Base-by-base conservation (phyloP, 1,140 invertebrate species). In the Periplaneta americana region DNA sequence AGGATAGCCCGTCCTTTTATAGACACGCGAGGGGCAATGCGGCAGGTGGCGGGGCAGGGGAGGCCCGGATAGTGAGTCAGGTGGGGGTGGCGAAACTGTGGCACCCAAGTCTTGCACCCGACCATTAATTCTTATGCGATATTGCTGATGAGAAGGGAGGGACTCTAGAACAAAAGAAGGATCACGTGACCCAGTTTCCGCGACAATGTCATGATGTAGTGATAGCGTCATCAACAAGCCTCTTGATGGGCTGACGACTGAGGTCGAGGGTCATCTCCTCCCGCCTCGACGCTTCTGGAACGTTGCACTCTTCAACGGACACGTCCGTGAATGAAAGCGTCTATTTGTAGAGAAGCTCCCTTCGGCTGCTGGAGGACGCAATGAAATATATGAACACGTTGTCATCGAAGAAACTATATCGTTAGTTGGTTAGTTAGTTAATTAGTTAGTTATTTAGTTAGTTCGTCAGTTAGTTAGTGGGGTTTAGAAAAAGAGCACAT, bases 1-100 rank as follows among this genome's bases (percentile, higher is more conserved):
- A 66, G 48, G 78, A 66, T n/a, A 28, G 81, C 37, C 77, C 81
- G 34, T 82, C 81, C 81, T 82, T 82, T 82, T 82, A 82, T 82
- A 82, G 81, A 82, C 81, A 82, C 78, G 77, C 39, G 80, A 75
- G 80, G 81, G 81, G 81, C 78, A 66, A 34, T 75, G 78, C 31
- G 66, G 75, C 36, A 82, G 66, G 66, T 32, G 66, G 80, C 36
- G 81, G 36, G 75, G 75, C 75, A 28, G 5, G 48, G 48, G 39
- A 6, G n/a, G 48, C 48, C 48, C 48, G n/a, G 31, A 37, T 31
- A 5, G 57, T 66, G 79, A 35, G 79, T 36, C 32, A 48, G 79
- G 34, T 33, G 37, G 79, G 31, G 28, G 31, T 34, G 57, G 57
- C 17, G 32, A 66, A 37, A 39, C 18, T 10, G 39, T 6, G 57